Percentiles rank a stretch among this genome's conserved stretches.
Evolutionary conservation across 2,797 vertebrate species (phyloP).

Genomic region (Erpetoichthys calabaricus): DNA sequence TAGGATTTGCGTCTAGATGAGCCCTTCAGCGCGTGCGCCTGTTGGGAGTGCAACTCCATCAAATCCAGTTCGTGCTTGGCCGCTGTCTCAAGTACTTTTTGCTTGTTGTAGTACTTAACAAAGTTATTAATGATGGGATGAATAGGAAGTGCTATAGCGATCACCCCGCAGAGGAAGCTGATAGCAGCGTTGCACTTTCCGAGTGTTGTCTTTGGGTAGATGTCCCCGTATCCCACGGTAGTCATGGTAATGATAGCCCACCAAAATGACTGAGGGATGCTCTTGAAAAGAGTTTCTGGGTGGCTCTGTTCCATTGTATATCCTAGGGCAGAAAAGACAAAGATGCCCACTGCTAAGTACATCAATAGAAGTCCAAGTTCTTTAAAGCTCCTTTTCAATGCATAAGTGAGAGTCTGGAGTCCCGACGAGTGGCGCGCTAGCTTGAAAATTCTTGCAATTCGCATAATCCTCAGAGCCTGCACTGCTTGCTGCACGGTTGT

Average conservation of each 20-base stretch:
- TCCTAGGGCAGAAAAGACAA: conserved; percentile 87
- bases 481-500: conserved; percentile 85
- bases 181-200: conserved; percentile 90
- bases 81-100: conserved; percentile 83
- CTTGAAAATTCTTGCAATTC: conserved; percentile 88
- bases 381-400: conserved; percentile 86
- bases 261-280: conserved; percentile 97
- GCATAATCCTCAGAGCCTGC: conserved; percentile 85
- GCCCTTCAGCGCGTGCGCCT: conserved; percentile 27
- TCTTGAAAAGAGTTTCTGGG: conserved; percentile 86
- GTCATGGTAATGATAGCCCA: conserved; percentile 99
- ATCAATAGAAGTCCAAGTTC: conserved; percentile 88
- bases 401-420: conserved; percentile 86
- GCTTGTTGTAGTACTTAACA: conserved; percentile 89
- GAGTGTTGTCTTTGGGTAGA: conserved; percentile 90
- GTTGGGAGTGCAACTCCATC: conserved; percentile 72
- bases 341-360: conserved; percentile 94
- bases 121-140: conserved; percentile 98
- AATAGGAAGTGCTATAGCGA: conserved; percentile 88
- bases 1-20: conserved; percentile 14
- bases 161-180: conserved; percentile 91
- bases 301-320: conserved; percentile 96
- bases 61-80: conserved; percentile 86
- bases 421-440: conserved; percentile 87
- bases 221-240: conserved; percentile 90